phyloP scores from a whole-genome alignment of 2,113 vertebrate species.

The Clinocottus analis region DNA sequence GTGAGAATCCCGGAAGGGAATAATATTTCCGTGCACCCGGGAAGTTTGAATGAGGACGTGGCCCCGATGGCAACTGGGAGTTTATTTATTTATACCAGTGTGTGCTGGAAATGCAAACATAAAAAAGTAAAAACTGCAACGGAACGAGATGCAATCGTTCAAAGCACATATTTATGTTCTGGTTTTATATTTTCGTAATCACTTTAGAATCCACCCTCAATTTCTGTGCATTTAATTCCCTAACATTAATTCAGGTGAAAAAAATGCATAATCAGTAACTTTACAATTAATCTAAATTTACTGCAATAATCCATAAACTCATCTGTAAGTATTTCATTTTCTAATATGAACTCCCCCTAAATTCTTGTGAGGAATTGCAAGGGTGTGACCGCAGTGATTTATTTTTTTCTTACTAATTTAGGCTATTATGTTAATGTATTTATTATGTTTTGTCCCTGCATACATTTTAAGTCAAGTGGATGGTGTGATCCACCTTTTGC shows the following conservation, averaged over 20 bases:
- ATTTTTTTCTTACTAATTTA: neutral
- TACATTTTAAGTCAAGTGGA: too few relatives aligned
- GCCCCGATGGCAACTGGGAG: too few relatives aligned
- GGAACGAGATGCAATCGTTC: neutral
- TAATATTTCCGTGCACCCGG: slow-evolving; percentile 29
- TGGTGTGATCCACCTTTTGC: neutral
- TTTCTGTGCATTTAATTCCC: too few relatives aligned
- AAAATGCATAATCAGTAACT: neutral
- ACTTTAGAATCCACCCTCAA: too few relatives aligned
- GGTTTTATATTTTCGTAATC: too few relatives aligned
- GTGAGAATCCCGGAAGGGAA: slow-evolving; percentile 70
- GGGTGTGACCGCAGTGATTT: neutral
- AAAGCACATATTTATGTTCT: neutral
- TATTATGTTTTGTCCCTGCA: neutral
- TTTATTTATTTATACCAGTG: too few relatives aligned
- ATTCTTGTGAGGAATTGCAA: neutral
- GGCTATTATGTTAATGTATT: neutral
- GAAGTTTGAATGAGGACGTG: slow-evolving; percentile 47
- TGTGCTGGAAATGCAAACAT: too few relatives aligned
- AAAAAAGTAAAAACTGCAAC: neutral
- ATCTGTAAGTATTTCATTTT: neutral
- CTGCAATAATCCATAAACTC: neutral
- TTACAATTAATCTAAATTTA: neutral
- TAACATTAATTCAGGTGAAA: too few relatives aligned
- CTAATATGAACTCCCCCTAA: neutral